Percentiles rank a stretch among this genome's conserved stretches.
These are phyloP conservation scores for Mnemiopsis leidyi DNA, from an alignment of 37 sponge, comb jelly and placozoan species.

Conservation along the genomic window DNA sequence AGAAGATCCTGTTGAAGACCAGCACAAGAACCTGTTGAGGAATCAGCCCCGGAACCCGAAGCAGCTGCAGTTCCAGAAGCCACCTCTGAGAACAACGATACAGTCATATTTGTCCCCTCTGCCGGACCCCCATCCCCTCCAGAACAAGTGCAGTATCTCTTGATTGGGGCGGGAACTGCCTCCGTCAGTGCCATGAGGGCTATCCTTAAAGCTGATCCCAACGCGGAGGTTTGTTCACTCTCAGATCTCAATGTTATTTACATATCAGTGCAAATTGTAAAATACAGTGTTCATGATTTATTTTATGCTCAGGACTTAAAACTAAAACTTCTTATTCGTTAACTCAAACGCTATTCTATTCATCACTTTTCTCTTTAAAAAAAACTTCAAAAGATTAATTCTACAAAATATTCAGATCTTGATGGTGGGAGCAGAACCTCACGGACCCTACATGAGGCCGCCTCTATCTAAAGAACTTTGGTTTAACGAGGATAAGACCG, in stretches of 20 bases:
- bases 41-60: background rate
- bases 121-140: background rate
- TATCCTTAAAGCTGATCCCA: constrained; percentile 80
- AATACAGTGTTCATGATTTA: too few species aligned
- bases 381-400: too few species aligned
- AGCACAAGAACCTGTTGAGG: background rate
- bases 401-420: constrained; percentile 76
- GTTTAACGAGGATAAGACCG: constrained; percentile 76
- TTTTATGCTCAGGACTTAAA: too few species aligned
- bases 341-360: too few species aligned
- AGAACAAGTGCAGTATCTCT: constrained; percentile 78
- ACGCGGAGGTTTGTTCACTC: constrained; percentile 79
- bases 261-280: too few species aligned
- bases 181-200: constrained; percentile 83
- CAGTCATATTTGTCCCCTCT: background rate
- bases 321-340: too few species aligned
- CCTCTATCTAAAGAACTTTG: constrained; percentile 95
- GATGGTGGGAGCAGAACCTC: constrained; percentile 83
- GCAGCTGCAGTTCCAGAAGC: background rate
- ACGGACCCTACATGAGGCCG: constrained; percentile 87
- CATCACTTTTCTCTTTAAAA: too few species aligned
- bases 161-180: constrained; percentile 94
- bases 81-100: background rate
- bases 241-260: too few species aligned
- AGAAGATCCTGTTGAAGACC: too few species aligned